Evolutionary conservation across 2,888 invertebrate genomes (phyloP), one percentile per base, ranked within the genome.

Genomic region (Hedychridium roseum): DNA sequence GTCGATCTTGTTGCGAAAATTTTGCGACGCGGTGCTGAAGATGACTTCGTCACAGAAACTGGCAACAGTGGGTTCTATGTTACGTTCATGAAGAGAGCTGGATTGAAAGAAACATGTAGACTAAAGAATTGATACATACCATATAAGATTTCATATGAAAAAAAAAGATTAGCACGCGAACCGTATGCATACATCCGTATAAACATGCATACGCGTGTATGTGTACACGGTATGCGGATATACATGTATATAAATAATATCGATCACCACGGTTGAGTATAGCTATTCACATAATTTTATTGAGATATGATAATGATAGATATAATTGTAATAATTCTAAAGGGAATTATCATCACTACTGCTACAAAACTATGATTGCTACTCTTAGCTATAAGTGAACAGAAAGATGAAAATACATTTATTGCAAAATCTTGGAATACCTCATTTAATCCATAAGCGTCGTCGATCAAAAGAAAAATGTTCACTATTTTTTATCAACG

Each of bases 251-350:
- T 66, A 66, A 51, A 68, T 64, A 54, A 68, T 60, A 45, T 54
- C 57, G 60, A 59, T 64, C 64, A 64, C 60, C 61, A 66, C 63
- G 65, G 66, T 62, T 64, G 54, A 69, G 58, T 70, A 67, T 63
- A 64, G 68, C 66, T 54, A 69, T 65, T 60, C 65, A 64, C 66
- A 68, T 71, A 70, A 70, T 68, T 70, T 68, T 70, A 69, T 64
- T 57, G 44, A 64, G 57, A 57, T 61, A 64, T 60, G 65, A 66
- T 70, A 65, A 69, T 50, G 54, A 65, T 64, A 63, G 57, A 61
- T 66, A 62, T 51, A 64, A n/a, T n/a, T n/a, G n/a, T n/a, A n/a
- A 64, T 60, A 56, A 68, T 57, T 58, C 58, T 57, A 56, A 57
- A 57, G 60, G 58, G 48, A 56, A 61, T 65, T 58, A 61, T 64